Percentiles rank a stretch among this genome's conserved stretches.
Conservation (phyloP, 2,797 vertebrate genomes). For the Amniataba percoides region DNA sequence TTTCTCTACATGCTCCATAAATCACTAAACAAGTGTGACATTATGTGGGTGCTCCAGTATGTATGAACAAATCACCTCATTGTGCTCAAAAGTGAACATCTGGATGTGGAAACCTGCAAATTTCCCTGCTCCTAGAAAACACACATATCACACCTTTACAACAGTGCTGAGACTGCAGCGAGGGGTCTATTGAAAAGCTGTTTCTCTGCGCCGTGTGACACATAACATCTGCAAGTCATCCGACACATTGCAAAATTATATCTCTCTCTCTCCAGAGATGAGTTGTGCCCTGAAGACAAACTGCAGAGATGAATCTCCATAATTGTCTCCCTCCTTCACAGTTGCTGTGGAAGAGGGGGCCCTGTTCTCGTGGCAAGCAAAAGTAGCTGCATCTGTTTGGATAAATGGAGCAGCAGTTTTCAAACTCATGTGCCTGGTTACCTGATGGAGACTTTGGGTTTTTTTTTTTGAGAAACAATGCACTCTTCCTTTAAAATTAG, state of each 20-base stretch:
- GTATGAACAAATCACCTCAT: slow-evolving; percentile 25
- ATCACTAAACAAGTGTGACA: slow-evolving; percentile 13
- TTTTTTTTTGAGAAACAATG: background rate
- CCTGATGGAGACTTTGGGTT: slow-evolving; percentile 33
- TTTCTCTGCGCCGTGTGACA: slow-evolving; percentile 65
- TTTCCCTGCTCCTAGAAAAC: slow-evolving; percentile 30
- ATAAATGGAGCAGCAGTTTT: slow-evolving; percentile 50
- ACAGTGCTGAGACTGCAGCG: slow-evolving; percentile 63
- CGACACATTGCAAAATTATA: slow-evolving; percentile 69
- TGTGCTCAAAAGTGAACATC: slow-evolving; percentile 51
- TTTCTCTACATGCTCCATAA: slow-evolving; percentile 6
- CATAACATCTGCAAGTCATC: slow-evolving; percentile 76
- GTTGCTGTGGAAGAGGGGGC: slow-evolving; percentile 42
- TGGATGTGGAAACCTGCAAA: slow-evolving; percentile 33
- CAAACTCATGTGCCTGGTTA: slow-evolving; percentile 28
- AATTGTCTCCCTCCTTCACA: slow-evolving; percentile 67
- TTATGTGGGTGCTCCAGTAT: slow-evolving; percentile 8
- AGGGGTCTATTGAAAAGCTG: slow-evolving; percentile 62
- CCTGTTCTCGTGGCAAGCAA: slow-evolving; percentile 44
- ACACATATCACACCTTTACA: slow-evolving; percentile 47
- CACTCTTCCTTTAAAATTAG: slow-evolving; percentile 10
- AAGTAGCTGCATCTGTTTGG: slow-evolving; percentile 60
- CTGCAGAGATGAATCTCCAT: slow-evolving; percentile 79
- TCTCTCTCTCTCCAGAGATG: slow-evolving; percentile 62
- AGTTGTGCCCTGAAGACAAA: slow-evolving; percentile 76